Evolutionary conservation across 1,140 invertebrate species (phyloP).

Genomic region (Homarus americanus): DNA sequence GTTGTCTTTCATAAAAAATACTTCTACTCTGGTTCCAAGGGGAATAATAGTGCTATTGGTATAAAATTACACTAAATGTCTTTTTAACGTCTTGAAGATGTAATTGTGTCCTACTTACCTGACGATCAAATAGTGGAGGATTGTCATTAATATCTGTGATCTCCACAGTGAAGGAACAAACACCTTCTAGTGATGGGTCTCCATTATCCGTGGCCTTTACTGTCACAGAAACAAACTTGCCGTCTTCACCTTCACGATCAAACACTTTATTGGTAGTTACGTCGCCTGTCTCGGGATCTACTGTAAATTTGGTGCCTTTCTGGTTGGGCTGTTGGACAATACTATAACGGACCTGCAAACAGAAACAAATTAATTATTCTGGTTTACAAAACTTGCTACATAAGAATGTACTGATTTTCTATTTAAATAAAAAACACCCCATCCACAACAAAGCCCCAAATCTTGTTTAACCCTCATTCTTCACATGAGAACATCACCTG

Average conservation of each 20-base stretch:
- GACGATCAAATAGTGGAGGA: conserved; percentile 94
- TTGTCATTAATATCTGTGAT: conserved; percentile 97
- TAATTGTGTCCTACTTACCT: conserved; percentile 82
- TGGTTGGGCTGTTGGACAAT: conserved; percentile 98
- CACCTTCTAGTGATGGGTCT: conserved; percentile 95
- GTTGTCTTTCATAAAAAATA: too few relatives aligned
- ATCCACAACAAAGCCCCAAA: too few relatives aligned
- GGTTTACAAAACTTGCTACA: too few relatives aligned
- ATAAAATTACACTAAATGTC: not conserved
- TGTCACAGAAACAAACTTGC: conserved; percentile 96
- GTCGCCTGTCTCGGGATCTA: conserved; percentile 96
- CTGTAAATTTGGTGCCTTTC: conserved; percentile 96
- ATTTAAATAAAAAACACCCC: too few relatives aligned
- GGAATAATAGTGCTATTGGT: too few relatives aligned
- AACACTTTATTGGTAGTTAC: conserved; percentile 92
- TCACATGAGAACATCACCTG: too few relatives aligned
- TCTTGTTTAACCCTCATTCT: too few relatives aligned
- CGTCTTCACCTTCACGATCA: conserved; percentile 87
- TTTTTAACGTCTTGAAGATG: not conserved
- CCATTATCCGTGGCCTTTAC: conserved; percentile 97
- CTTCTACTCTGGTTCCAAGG: too few relatives aligned
- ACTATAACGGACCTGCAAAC: conserved; percentile 94
- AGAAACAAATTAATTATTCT: not conserved
- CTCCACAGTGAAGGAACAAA: conserved; percentile 97
- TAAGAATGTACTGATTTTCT: too few relatives aligned